Evolutionary conservation across 2,113 vertebrate species (phyloP).

Genomic region (Neogobius melanostomus): DNA sequence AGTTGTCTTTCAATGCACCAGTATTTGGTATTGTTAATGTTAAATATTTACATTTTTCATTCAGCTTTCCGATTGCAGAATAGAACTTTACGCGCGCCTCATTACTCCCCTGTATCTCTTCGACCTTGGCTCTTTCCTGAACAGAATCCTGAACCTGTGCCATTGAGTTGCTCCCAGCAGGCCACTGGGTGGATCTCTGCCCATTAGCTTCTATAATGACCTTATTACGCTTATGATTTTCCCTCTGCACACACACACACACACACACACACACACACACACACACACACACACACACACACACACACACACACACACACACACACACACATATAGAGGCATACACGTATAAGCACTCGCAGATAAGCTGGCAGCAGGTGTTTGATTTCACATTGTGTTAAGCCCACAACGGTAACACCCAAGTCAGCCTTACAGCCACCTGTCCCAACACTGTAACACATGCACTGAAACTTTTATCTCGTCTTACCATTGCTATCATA

Average conservation of each 20-base stretch:
- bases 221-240: slow-evolving; percentile 39
- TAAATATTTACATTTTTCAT: neutral
- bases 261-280: neutral
- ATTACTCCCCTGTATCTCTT: slow-evolving; percentile 20
- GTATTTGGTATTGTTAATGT: no score
- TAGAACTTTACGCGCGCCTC: neutral
- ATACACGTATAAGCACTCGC: no score
- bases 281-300: neutral
- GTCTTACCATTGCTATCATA: slow-evolving; percentile 36
- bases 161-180: slow-evolving; percentile 19
- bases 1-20: no score
- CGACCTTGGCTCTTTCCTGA: slow-evolving; percentile 31
- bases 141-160: slow-evolving; percentile 19
- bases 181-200: slow-evolving; percentile 10
- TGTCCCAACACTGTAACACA: slow-evolving; percentile 37
- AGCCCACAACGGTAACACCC: slow-evolving; percentile 21
- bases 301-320: slow-evolving; percentile 15
- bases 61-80: neutral
- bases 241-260: slow-evolving; percentile 10
- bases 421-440: slow-evolving; percentile 34
- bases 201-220: slow-evolving; percentile 47
- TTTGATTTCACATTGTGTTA: slow-evolving; percentile 45
- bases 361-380: slow-evolving; percentile 56
- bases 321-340: neutral
- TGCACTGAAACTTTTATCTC: slow-evolving; percentile 46